Base-by-base conservation (phyloP, 2,888 invertebrate species). In the Diarsia dahlii region DNA sequence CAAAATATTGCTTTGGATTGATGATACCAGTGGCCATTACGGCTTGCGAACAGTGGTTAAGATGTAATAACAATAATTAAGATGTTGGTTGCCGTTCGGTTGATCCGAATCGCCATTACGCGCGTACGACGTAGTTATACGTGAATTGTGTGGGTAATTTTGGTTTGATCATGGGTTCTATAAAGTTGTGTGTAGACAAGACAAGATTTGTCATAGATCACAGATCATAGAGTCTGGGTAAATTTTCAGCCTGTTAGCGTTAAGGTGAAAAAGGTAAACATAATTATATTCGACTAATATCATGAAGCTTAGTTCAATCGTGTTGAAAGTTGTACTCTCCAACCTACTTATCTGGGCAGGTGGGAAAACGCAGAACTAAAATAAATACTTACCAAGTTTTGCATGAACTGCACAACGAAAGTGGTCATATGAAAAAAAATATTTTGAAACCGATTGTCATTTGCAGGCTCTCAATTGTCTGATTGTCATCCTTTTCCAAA, bases 51-150 rank as follows among this genome's bases (percentile, higher is more conserved):
- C 91, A 86, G 92, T 89, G 91, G 90, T 92, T 90, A 81, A 84
- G 80, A 86, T 82, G 81, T 92, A 94, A 94, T 95, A 94, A 95
- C 91, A 94, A 95, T 95, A 94, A 95, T 95, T 94, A 94, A 93
- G 93, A 87, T 82, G 88, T 62, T 76, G 69, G 56, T 34, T 75
- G 63, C 70, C 56, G 81, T 70, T 58, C 67, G 23, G 65, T 74
- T 58, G 73, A 76, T 71, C 76, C 70, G 72, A 76, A 63, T 77
- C 46, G 77, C 66, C 64, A 67, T 73, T 64, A 67, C 18, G 71
- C 58, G 70, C 34, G 63, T 52, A 74, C 46, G 62, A 46, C 63
- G 67, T 64, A 56, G 73, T 84, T 81, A 63, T 39, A 72, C 20
- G 52, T 76, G 50, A 74, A 71, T 80, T 74, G 70, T 71, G 56